Percentiles rank a stretch among this genome's conserved stretches.
Evolutionary conservation across 2,113 vertebrate genomes (phyloP).

Genomic region (Emydura subglobosa): DNA sequence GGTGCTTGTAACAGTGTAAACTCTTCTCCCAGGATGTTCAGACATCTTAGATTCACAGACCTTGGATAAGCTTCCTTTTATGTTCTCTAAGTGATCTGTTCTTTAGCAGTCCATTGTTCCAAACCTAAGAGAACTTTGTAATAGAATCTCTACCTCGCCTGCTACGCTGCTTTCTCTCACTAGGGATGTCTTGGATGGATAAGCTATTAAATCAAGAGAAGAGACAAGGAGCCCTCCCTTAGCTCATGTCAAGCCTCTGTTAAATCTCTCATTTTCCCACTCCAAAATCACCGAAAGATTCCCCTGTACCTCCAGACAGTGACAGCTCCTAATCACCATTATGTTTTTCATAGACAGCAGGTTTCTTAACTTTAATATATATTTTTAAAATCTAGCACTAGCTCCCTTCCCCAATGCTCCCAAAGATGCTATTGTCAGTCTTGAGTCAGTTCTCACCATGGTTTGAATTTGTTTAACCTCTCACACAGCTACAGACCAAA

Average conservation of each 20-base stretch:
- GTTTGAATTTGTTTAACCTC: background rate
- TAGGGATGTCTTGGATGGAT: background rate
- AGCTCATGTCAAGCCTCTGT: rapidly evolving
- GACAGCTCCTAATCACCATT: background rate
- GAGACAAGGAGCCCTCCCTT: background rate
- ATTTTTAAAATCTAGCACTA: background rate
- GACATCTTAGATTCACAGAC: background rate
- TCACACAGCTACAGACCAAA: background rate
- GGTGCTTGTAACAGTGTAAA: background rate
- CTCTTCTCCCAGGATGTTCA: background rate
- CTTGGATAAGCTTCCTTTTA: background rate
- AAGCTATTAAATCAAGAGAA: background rate
- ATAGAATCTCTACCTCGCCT: background rate
- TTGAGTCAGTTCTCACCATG: background rate
- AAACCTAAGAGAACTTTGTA: background rate
- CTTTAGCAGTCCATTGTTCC: background rate
- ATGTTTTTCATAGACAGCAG: background rate
- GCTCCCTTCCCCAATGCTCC: background rate
- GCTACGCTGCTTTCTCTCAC: background rate
- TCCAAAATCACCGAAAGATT: background rate
- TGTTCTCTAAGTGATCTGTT: background rate
- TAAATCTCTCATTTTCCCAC: background rate
- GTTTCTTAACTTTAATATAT: background rate
- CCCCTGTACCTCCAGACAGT: background rate
- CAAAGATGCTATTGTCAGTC: background rate